Percentiles rank a stretch among this genome's conserved stretches.
phyloP scores from a whole-genome alignment of 1,140 invertebrate species.

The Tetragnatha versicolor region DNA sequence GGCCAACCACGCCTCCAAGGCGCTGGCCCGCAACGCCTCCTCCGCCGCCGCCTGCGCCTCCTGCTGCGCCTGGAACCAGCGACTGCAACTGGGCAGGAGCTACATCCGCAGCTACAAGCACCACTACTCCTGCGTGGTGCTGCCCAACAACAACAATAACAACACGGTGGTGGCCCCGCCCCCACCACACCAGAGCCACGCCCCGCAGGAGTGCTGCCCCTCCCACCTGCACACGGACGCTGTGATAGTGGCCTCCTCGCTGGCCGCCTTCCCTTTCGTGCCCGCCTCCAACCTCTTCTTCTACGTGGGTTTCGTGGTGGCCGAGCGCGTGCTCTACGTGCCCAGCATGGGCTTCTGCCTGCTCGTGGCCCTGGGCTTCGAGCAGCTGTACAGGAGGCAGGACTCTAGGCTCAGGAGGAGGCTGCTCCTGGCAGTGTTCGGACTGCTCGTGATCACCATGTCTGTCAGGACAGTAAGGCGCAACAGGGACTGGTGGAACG shows the following conservation, averaged over 20 bases:
- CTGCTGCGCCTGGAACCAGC: conserved; percentile 17
- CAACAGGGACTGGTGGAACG: conserved; percentile 90
- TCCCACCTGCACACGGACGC: conserved; percentile 46
- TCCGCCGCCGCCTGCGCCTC: background rate
- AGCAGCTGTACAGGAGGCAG: conserved; percentile 52
- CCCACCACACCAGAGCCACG: background rate
- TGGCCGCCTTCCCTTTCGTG: conserved; percentile 87
- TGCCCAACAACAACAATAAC: background rate
- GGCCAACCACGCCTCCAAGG: background rate
- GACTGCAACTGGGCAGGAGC: conserved; percentile 5
- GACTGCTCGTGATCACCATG: conserved; percentile 61
- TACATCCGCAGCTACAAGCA: conserved; percentile 9
- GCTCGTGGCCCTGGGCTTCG: conserved; percentile 76
- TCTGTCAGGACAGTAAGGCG: conserved; percentile 75
- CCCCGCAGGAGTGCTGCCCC: background rate
- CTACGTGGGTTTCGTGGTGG: conserved; percentile 96
- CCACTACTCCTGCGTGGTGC: background rate
- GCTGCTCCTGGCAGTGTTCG: conserved; percentile 1
- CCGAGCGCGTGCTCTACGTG: conserved; percentile 91
- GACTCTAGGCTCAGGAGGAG: background rate
- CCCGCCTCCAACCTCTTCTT: conserved; percentile 89
- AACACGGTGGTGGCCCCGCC: background rate
- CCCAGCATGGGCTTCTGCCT: conserved; percentile 95
- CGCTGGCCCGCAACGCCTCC: conserved; percentile 1
- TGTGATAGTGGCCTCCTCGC: conserved; percentile 68